A percentile compares a stretch with the other conserved stretches of the same genome.
phyloP scores from a whole-genome alignment of 2,888 invertebrate species.

The Habroteleia sp. region DNA sequence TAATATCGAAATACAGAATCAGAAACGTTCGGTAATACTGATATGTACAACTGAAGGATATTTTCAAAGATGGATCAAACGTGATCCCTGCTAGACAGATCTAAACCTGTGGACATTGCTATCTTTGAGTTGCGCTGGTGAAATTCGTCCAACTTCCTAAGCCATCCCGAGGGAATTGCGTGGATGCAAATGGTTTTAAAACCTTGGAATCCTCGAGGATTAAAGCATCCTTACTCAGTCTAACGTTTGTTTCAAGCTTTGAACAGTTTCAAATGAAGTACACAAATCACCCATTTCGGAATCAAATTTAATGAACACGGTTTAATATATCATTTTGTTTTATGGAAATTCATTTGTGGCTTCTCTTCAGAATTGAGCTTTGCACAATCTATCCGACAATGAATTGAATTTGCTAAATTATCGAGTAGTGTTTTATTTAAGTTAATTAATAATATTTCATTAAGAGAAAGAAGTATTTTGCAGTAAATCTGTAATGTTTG shows the following conservation, averaged over 20 bases:
- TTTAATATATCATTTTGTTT: too few species aligned
- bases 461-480: too few species aligned
- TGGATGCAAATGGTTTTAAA: constrained; percentile 70
- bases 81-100: constrained; percentile 71
- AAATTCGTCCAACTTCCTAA: constrained; percentile 59
- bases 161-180: constrained; percentile 65
- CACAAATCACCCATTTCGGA: constrained; percentile 9
- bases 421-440: too few species aligned
- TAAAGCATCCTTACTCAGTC: constrained; percentile 48
- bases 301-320: constrained; percentile 32
- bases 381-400: too few species aligned
- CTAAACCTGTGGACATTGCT: constrained; percentile 71
- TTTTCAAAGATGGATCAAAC: constrained; percentile 74
- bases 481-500: too few species aligned
- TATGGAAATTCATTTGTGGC: too few species aligned
- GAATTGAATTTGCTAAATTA: too few species aligned
- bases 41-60: constrained; percentile 63
- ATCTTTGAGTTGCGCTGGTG: constrained; percentile 71
- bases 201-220: constrained; percentile 68
- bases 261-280: constrained; percentile 33
- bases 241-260: constrained; percentile 44
- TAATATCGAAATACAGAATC: constrained; percentile 45
- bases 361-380: too few species aligned
- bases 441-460: too few species aligned
- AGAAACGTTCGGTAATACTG: constrained; percentile 49